Evolutionary conservation across 1,140 invertebrate species (phyloP).

Genomic region (Drosophila dunni): DNA sequence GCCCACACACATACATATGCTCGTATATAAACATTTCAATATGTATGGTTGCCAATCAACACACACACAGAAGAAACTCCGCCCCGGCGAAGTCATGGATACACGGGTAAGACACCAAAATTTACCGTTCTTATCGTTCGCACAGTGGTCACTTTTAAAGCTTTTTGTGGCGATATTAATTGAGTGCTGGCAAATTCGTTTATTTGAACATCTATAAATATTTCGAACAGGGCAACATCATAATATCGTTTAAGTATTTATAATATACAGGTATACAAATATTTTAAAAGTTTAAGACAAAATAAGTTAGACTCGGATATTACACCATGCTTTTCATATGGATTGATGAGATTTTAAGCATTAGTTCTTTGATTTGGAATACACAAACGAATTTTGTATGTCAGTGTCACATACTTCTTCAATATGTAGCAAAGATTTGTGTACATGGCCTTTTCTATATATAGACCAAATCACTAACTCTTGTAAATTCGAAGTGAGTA

Average conservation of each 20-base stretch:
- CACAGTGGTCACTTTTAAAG: background rate
- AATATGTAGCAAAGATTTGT: background rate
- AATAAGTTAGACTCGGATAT: too few relatives aligned
- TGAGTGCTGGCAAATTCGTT: background rate
- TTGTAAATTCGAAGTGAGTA: background rate
- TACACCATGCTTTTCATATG: too few relatives aligned
- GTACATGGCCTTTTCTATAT: slow-evolving; percentile 14
- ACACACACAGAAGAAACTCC: slow-evolving; percentile 89
- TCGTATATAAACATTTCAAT: slow-evolving; percentile 68
- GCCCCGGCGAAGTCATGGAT: slow-evolving; percentile 96
- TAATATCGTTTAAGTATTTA: too few relatives aligned
- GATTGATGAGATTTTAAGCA: too few relatives aligned
- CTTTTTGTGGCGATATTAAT: background rate
- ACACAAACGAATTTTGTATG: background rate
- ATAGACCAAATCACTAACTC: slow-evolving; percentile 8
- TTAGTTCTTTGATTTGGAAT: too few relatives aligned
- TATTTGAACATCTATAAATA: slow-evolving; percentile 1
- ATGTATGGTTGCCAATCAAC: slow-evolving; percentile 72
- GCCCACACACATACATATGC: slow-evolving; percentile 48
- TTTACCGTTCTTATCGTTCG: background rate
- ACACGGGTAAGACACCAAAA: slow-evolving; percentile 92
- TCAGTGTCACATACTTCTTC: background rate
- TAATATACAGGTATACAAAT: too few relatives aligned
- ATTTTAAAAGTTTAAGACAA: too few relatives aligned
- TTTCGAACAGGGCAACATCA: background rate